Conservation (phyloP, 2,797 vertebrate genomes). For the Masticophis lateralis region DNA sequence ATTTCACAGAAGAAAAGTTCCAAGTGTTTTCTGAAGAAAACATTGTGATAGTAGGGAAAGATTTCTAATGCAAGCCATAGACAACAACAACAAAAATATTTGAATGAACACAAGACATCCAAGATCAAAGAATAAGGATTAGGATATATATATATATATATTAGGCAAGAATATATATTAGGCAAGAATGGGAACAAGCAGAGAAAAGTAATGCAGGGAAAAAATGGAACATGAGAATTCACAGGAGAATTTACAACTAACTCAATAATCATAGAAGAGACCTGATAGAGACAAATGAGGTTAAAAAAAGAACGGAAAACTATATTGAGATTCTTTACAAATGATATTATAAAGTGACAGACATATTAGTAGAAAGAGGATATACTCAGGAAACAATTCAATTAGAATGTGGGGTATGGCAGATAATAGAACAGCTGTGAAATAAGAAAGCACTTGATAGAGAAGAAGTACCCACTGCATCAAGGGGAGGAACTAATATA, state of each 20-base stretch:
- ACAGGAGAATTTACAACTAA: background rate
- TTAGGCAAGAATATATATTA: background rate
- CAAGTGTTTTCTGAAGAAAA: background rate
- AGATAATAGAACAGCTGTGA: background rate
- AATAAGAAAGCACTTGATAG: background rate
- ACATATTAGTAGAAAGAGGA: background rate
- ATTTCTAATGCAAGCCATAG: background rate
- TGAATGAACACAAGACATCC: background rate
- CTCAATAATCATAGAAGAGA: background rate
- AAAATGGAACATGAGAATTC: background rate
- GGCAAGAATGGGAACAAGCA: background rate
- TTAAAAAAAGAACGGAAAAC: background rate
- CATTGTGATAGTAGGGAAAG: background rate
- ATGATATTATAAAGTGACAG: background rate
- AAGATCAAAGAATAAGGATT: background rate
- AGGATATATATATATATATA: background rate
- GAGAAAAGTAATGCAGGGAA: background rate
- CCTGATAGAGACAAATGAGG: background rate
- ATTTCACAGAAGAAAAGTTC: background rate
- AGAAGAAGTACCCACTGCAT: background rate
- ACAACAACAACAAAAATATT: background rate
- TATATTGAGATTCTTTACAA: background rate
- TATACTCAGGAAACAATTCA: background rate
- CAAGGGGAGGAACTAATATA: background rate
- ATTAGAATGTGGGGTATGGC: background rate